These are phyloP conservation scores for Cataglyphis livida DNA, from an alignment of 2,888 invertebrate genomes.

Conservation along the genomic window DNA sequence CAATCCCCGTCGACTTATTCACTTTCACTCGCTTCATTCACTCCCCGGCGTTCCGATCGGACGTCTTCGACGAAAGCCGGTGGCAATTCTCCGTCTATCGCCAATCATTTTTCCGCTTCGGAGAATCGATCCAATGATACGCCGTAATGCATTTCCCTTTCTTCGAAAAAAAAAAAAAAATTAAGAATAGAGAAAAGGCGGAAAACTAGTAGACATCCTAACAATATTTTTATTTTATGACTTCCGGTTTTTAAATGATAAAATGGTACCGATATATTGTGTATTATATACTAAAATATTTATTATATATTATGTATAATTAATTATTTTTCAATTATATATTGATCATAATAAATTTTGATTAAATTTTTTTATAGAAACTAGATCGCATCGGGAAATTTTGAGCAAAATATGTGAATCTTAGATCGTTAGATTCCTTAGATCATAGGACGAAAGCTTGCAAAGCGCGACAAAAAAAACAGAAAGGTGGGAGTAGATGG, in stretches of 20 bases:
- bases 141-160: slow-evolving; percentile 27
- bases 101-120: slow-evolving; percentile 44
- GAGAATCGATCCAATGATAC: slow-evolving; percentile 15
- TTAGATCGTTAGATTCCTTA: not conserved
- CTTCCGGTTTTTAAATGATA: not conserved
- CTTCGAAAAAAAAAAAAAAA: not conserved
- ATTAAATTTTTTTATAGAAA: not conserved
- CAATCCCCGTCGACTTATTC: slow-evolving; percentile 54
- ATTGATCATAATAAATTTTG: not conserved
- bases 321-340: too few relatives aligned
- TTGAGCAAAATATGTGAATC: not conserved
- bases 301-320: not conserved
- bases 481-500: not conserved
- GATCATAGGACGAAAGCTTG: not conserved
- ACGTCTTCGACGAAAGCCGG: slow-evolving; percentile 47
- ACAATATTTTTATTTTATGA: slow-evolving; percentile 6
- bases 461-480: not conserved
- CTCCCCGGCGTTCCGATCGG: slow-evolving; percentile 35
- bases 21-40: slow-evolving; percentile 56
- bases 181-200: slow-evolving; percentile 5
- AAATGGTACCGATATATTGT: not conserved
- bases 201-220: slow-evolving; percentile 6
- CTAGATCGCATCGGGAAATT: not conserved
- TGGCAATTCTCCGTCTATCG: slow-evolving; percentile 39
- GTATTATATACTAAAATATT: not conserved